Evolutionary conservation across 1,140 invertebrate genomes (phyloP).

Genomic region (Reticulitermes speratus): DNA sequence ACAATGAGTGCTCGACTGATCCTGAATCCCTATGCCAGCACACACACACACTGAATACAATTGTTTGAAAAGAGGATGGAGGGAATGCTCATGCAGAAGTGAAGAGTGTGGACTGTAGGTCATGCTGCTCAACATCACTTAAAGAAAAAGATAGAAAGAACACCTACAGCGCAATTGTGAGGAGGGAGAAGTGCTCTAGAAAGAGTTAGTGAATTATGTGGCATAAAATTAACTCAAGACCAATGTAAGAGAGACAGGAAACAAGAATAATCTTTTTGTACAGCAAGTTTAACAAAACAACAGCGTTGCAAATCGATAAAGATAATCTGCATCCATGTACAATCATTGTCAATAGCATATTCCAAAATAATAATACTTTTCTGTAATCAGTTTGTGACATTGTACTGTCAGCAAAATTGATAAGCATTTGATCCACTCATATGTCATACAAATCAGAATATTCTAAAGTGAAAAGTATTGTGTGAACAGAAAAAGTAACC

Average conservation of each 20-base stretch:
- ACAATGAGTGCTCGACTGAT: neutral
- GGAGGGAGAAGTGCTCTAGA: conserved; percentile 13
- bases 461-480: no score
- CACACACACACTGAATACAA: neutral
- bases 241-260: neutral
- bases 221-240: neutral
- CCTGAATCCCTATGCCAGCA: neutral
- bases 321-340: neutral
- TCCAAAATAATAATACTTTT: no score
- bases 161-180: neutral
- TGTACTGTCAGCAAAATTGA: no score
- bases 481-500: no score
- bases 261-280: conserved; percentile 17
- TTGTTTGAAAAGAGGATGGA: neutral
- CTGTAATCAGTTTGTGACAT: no score
- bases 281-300: neutral
- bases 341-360: neutral
- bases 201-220: conserved; percentile 7
- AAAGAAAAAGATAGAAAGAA: neutral
- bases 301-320: conserved; percentile 14
- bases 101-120: neutral
- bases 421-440: no score
- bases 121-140: neutral
- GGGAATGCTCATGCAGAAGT: neutral
- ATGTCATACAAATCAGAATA: no score